Percentiles rank a stretch among this genome's conserved stretches.
These are phyloP conservation scores for Mellilla xanthometata DNA, from an alignment of 2,888 invertebrate species.

Conservation along the genomic window DNA sequence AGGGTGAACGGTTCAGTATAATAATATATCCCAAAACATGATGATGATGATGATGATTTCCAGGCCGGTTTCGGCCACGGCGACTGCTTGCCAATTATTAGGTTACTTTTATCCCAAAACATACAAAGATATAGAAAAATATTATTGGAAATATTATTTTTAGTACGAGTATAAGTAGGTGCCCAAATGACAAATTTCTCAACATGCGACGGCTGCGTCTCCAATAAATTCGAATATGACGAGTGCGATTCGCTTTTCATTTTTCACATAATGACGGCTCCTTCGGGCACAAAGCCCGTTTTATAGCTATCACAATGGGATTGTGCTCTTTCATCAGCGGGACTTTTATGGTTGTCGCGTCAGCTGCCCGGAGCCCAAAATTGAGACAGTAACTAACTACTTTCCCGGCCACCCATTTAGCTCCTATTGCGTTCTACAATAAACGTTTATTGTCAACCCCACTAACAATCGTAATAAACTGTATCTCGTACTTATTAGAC, in stretches of 20 bases:
- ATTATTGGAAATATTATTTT: too few species aligned
- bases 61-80: too few species aligned
- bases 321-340: constrained; percentile 77
- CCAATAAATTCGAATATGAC: constrained; percentile 64
- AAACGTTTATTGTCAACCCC: constrained; percentile 29
- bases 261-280: constrained; percentile 73
- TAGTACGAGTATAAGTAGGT: too few species aligned
- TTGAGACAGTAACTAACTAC: constrained; percentile 68
- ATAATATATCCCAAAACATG: too few species aligned
- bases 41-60: too few species aligned
- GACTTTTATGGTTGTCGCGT: constrained; percentile 72
- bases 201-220: constrained; percentile 40
- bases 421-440: constrained; percentile 40
- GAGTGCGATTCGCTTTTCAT: constrained; percentile 75
- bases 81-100: too few species aligned
- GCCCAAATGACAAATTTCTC: constrained; percentile 43
- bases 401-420: constrained; percentile 44
- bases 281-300: constrained; percentile 72
- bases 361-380: constrained; percentile 67
- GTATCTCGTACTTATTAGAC: constrained; percentile 5
- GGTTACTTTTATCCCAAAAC: too few species aligned
- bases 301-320: constrained; percentile 75
- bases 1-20: too few species aligned
- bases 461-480: constrained; percentile 15
- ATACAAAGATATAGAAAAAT: too few species aligned